Evolutionary conservation across 1,140 invertebrate species (phyloP).

Genomic region (Pseudomyrmex cubaensis): DNA sequence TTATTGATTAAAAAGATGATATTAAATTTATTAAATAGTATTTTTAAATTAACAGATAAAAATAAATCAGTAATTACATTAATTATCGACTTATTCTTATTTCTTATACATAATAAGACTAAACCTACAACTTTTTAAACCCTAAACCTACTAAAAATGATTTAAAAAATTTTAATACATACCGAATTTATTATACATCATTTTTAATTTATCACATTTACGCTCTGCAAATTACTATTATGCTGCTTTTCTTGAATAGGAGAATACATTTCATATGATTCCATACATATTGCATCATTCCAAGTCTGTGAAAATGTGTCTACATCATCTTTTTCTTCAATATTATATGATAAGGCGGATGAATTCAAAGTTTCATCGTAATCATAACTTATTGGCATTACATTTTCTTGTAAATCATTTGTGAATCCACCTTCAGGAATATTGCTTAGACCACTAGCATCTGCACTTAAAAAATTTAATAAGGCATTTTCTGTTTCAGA

Average conservation of each 20-base stretch:
- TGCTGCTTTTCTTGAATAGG: constrained; percentile 9
- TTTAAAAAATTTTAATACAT: not conserved
- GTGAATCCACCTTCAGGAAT: not conserved
- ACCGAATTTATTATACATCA: not conserved
- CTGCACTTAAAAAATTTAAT: constrained; percentile 6
- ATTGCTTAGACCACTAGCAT: constrained; percentile 5
- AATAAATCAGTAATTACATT: no score
- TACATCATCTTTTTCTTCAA: not conserved
- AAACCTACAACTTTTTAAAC: no score
- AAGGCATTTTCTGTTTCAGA: not conserved
- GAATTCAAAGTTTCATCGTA: not conserved
- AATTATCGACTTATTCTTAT: no score
- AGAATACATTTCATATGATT: not conserved
- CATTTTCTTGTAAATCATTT: not conserved
- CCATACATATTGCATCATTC: not conserved
- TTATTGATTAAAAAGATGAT: not conserved
- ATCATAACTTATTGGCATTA: constrained; percentile 15
- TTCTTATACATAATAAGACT: no score
- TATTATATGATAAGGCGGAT: constrained; percentile 7
- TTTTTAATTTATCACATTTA: not conserved
- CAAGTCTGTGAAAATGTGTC: not conserved
- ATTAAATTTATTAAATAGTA: not conserved
- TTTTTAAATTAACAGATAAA: not conserved
- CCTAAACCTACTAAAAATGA: not conserved
- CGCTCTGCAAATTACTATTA: not conserved